phyloP scores from a whole-genome alignment of 2,888 invertebrate species.

The Nemurella pictetii region DNA sequence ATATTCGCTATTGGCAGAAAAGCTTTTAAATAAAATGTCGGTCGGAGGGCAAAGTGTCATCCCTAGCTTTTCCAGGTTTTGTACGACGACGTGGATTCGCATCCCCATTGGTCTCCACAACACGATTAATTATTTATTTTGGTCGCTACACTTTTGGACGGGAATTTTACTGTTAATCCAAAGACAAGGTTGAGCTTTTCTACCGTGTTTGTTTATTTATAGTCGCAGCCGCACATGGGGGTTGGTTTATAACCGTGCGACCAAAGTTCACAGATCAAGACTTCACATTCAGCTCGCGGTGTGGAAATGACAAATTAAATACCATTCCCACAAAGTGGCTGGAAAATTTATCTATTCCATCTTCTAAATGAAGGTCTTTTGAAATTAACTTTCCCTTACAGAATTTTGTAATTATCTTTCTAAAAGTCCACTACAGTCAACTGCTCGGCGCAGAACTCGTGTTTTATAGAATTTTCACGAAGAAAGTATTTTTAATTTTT shows the following conservation, averaged over 20 bases:
- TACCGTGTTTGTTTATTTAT: not conserved
- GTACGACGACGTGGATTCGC: not conserved
- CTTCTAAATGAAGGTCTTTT: not conserved
- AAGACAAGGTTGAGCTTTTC: not conserved
- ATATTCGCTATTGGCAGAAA: not conserved
- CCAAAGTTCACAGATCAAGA: not conserved
- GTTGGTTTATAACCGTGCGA: not conserved
- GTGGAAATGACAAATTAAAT: not conserved
- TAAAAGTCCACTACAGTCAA: not conserved
- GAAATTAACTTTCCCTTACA: not conserved
- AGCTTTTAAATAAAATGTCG: not conserved
- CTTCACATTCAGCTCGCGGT: not conserved
- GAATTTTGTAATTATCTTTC: not conserved
- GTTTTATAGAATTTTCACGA: not conserved
- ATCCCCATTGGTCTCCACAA: not conserved
- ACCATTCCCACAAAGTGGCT: not conserved
- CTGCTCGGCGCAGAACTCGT: not conserved
- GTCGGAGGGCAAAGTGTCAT: not conserved
- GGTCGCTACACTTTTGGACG: not conserved
- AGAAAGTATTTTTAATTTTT: not conserved
- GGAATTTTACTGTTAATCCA: not conserved
- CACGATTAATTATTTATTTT: not conserved
- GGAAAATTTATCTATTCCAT: not conserved
- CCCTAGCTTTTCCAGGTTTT: not conserved
- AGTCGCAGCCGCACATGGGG: not conserved